Percentiles rank a stretch among this genome's conserved stretches.
Conservation (phyloP, 2,113 vertebrate species). For the Oreochromis niloticus region DNA sequence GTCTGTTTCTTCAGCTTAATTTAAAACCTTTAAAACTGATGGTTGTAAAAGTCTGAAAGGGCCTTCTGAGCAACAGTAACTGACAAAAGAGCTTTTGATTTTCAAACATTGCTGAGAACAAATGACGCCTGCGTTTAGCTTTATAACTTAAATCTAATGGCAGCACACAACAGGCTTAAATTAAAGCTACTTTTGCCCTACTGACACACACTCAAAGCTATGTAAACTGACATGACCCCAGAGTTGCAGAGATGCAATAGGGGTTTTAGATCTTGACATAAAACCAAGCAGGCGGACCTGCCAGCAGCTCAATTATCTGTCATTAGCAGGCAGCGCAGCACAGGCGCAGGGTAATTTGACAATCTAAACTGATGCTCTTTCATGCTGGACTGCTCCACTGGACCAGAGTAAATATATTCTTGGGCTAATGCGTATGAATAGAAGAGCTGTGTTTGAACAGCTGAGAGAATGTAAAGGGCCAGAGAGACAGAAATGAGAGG, state of each 20-base stretch:
- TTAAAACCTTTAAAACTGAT: neutral
- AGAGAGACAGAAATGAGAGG: neutral
- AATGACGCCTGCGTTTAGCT: neutral
- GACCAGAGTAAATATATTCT: constrained; percentile 84
- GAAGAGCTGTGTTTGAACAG: constrained; percentile 79
- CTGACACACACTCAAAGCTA: neutral
- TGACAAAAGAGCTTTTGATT: neutral
- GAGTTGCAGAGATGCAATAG: neutral
- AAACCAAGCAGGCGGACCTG: constrained; percentile 46
- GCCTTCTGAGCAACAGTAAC: neutral
- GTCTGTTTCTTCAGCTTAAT: neutral
- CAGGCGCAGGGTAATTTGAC: constrained; percentile 76
- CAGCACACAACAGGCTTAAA: neutral
- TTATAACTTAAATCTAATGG: neutral
- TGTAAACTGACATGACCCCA: neutral
- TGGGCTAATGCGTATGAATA: constrained; percentile 79
- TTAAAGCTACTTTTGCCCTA: neutral
- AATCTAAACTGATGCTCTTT: constrained; percentile 83
- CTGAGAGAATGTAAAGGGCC: constrained; percentile 59
- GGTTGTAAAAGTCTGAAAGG: neutral
- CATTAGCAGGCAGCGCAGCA: constrained; percentile 81
- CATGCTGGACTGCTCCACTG: constrained; percentile 79
- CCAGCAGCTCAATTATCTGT: constrained; percentile 83
- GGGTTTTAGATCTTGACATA: neutral
- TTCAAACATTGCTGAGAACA: neutral